Percentiles rank a stretch among this genome's conserved stretches.
phyloP scores from a whole-genome alignment of 1,140 invertebrate species.

The Matsumurasca onukii region DNA sequence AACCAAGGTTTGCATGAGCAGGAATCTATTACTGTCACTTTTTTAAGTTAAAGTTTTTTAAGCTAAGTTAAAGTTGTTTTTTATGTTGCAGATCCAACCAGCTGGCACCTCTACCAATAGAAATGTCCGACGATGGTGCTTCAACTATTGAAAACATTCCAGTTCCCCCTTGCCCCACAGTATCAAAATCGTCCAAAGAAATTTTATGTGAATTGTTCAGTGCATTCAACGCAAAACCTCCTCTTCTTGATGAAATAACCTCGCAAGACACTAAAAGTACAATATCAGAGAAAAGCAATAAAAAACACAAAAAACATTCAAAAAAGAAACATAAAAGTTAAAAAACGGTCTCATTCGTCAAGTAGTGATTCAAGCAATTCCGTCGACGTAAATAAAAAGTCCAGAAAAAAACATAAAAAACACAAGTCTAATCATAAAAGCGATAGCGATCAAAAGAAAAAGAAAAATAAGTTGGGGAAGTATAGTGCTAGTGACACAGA shows the following conservation, averaged over 20 bases:
- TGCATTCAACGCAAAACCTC: conserved; percentile 59
- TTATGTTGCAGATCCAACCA: too few species aligned
- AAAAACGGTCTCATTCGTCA: conserved; percentile 27
- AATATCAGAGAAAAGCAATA: conserved; percentile 46
- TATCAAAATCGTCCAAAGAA: conserved; percentile 68
- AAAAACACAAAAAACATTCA: conserved; percentile 48
- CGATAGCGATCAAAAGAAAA: background rate
- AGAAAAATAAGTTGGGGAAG: conserved; percentile 38
- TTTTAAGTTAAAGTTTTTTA: too few species aligned
- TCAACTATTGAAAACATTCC: conserved; percentile 5
- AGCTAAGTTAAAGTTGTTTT: too few species aligned
- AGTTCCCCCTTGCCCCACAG: background rate
- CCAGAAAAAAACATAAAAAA: conserved; percentile 11
- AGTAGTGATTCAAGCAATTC: background rate
- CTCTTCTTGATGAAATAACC: conserved; percentile 36
- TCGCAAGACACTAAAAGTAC: conserved; percentile 54
- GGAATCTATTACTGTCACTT: too few species aligned
- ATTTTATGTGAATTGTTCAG: conserved; percentile 77
- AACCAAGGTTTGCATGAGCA: too few species aligned
- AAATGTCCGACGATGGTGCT: too few species aligned
- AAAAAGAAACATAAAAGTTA: conserved; percentile 42
- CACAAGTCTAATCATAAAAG: background rate
- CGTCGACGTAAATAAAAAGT: conserved; percentile 19
- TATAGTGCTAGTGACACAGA: conserved; percentile 48
- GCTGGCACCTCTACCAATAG: too few species aligned